phyloP scores from a whole-genome alignment of 1,140 invertebrate species.

The Dolichoris vasculosae region DNA sequence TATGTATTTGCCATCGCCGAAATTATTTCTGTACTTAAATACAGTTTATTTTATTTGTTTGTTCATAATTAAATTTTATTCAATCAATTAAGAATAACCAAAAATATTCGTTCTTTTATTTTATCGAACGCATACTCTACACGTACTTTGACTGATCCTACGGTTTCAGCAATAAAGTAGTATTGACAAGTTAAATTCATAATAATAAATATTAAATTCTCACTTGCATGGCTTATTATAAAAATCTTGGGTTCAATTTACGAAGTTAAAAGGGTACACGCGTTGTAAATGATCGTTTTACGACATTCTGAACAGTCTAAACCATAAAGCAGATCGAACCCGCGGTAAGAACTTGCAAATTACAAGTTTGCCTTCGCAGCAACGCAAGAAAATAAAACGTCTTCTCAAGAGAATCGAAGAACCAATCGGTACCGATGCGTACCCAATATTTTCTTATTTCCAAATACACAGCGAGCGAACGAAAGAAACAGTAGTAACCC shows the following conservation, averaged over 20 bases:
- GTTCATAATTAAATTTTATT: no score
- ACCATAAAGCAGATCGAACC: conserved; percentile 23
- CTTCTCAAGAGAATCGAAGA: background rate
- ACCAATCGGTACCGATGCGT: background rate
- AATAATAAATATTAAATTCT: conserved; percentile 44
- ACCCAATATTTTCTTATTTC: background rate
- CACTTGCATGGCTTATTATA: conserved; percentile 4
- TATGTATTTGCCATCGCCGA: no score
- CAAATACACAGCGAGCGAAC: background rate
- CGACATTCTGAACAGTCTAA: conserved; percentile 15
- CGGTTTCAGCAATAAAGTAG: conserved; percentile 28
- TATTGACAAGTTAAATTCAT: conserved; percentile 22
- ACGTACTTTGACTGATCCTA: background rate
- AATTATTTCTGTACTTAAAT: no score
- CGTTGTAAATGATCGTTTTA: conserved; percentile 35
- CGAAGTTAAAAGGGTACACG: conserved; percentile 10
- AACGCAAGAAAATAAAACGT: conserved; percentile 28
- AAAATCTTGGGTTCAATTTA: conserved; percentile 47
- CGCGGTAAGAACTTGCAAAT: conserved; percentile 42
- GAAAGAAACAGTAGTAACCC: background rate
- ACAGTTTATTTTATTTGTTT: no score
- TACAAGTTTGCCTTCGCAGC: conserved; percentile 38
- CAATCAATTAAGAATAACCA: no score
- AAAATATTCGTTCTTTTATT: background rate
- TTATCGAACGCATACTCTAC: background rate